A percentile compares a stretch with the other conserved stretches of the same genome.
These are phyloP conservation scores for Bellardia pandia DNA, from an alignment of 2,888 invertebrate species.

Conservation along the genomic window DNA sequence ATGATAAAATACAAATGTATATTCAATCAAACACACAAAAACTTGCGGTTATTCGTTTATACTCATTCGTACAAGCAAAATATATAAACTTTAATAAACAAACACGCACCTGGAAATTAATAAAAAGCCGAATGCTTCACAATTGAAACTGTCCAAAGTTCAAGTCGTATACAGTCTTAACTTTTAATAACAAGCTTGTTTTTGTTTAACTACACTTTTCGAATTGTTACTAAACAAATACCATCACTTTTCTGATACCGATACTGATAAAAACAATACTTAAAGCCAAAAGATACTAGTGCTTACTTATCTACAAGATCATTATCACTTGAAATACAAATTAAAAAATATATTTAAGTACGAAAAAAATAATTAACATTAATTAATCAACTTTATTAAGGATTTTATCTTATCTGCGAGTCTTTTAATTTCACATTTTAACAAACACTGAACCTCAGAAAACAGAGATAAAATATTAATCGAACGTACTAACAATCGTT, in stretches of 20 bases:
- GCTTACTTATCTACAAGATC: slow-evolving; percentile 16
- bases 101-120: slow-evolving; percentile 44
- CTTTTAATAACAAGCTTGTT: background rate
- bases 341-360: slow-evolving; percentile 20
- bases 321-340: slow-evolving; percentile 1
- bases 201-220: slow-evolving; percentile 12
- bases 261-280: background rate
- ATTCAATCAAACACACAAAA: background rate
- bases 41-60: background rate
- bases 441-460: slow-evolving; percentile 4
- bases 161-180: slow-evolving; percentile 15
- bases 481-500: background rate
- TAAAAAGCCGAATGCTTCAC: slow-evolving; percentile 25
- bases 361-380: background rate
- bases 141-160: slow-evolving; percentile 56
- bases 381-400: slow-evolving; percentile 38
- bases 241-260: slow-evolving; percentile 1
- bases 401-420: slow-evolving; percentile 33
- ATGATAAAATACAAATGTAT: background rate
- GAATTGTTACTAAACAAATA: slow-evolving; percentile 9
- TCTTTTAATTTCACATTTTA: slow-evolving; percentile 18
- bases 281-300: background rate
- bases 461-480: slow-evolving; percentile 11
- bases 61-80: slow-evolving; percentile 14
- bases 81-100: slow-evolving; percentile 34